A percentile compares a stretch with the other conserved stretches of the same genome.
phyloP scores from a whole-genome alignment of 2,888 invertebrate species.

The Amphipoea lucens region DNA sequence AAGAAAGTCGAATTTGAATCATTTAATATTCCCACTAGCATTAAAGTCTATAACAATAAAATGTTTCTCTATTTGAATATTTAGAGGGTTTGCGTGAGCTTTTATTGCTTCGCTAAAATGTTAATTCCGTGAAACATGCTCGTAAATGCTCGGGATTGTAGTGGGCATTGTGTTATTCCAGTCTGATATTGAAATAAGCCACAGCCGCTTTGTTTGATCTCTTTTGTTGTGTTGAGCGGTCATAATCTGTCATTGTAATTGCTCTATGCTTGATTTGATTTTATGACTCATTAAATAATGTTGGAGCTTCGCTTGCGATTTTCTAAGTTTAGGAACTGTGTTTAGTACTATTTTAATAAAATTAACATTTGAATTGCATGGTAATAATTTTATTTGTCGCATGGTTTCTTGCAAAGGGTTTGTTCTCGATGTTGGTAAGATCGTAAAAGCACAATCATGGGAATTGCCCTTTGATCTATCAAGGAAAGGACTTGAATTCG shows the following conservation, averaged over 20 bases:
- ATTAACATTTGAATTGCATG: constrained; percentile 34
- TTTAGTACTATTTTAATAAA: constrained; percentile 20
- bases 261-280: constrained; percentile 54
- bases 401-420: background rate
- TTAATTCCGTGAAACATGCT: constrained; percentile 83
- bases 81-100: constrained; percentile 80
- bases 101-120: constrained; percentile 84
- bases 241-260: constrained; percentile 67
- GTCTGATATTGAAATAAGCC: constrained; percentile 78
- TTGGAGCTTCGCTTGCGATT: constrained; percentile 34
- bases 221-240: constrained; percentile 69
- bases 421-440: background rate
- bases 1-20: constrained; percentile 57
- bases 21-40: constrained; percentile 67
- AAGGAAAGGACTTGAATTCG: background rate
- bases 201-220: constrained; percentile 75
- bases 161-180: constrained; percentile 79
- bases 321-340: constrained; percentile 37
- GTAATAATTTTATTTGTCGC: background rate
- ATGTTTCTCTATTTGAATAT: constrained; percentile 77
- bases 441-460: background rate
- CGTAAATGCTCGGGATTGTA: constrained; percentile 80
- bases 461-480: background rate
- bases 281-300: constrained; percentile 52
- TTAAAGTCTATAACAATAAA: constrained; percentile 74